Evolutionary conservation across 2,888 invertebrate species (phyloP).

Genomic region (Callimorpha dominula): DNA sequence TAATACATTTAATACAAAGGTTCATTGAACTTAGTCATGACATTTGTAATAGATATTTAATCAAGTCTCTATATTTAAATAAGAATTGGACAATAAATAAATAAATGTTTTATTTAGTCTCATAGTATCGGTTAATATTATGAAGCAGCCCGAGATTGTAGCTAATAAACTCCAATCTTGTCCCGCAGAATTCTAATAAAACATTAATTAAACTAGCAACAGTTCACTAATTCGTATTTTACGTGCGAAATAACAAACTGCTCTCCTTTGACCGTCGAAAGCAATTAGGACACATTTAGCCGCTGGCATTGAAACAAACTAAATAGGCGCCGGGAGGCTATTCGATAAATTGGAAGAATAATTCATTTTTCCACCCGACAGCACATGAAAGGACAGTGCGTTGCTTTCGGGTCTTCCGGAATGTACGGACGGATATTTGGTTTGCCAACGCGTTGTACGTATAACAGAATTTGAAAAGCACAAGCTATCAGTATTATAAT

Average conservation of each 20-base stretch:
- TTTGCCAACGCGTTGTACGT: background rate
- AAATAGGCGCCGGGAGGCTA: slow-evolving; percentile 62
- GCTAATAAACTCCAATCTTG: background rate
- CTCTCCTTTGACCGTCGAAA: slow-evolving; percentile 36
- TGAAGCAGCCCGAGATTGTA: background rate
- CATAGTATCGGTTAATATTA: too few species aligned
- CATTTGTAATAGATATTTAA: too few species aligned
- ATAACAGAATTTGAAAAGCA: background rate
- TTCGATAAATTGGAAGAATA: slow-evolving; percentile 79
- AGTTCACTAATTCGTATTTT: slow-evolving; percentile 42
- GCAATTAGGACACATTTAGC: slow-evolving; percentile 45
- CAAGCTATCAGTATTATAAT: too few species aligned
- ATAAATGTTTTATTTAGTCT: too few species aligned
- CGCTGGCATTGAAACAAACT: slow-evolving; percentile 60
- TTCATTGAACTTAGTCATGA: too few species aligned
- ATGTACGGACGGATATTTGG: background rate
- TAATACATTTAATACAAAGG: too few species aligned
- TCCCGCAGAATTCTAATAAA: slow-evolving; percentile 16
- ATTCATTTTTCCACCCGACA: slow-evolving; percentile 79
- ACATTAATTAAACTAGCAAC: slow-evolving; percentile 37
- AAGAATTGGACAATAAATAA: too few species aligned
- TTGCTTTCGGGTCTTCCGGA: slow-evolving; percentile 38
- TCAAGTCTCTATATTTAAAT: too few species aligned
- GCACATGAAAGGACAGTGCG: slow-evolving; percentile 69
- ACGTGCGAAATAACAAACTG: slow-evolving; percentile 35